A percentile compares a stretch with the other conserved stretches of the same genome.
Conservation (phyloP, 30 jellyfish, hydroid and myxozoan species). For the Aurelia sp. region DNA sequence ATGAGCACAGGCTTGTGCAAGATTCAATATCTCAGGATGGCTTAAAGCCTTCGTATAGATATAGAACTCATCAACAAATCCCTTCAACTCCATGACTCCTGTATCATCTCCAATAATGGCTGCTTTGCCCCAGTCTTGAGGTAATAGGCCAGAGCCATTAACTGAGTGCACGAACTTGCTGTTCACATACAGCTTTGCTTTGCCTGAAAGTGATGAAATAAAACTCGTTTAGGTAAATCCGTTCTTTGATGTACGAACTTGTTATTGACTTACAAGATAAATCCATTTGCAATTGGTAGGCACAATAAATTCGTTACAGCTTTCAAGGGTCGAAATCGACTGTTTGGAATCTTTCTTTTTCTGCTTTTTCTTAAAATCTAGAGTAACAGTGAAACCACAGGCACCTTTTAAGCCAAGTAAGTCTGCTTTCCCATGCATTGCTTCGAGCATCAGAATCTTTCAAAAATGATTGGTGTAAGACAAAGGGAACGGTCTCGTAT, state of each 20-base stretch:
- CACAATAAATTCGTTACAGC: too few species aligned
- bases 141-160: slow-evolving; percentile 81
- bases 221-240: not conserved
- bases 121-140: slow-evolving; percentile 95
- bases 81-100: slow-evolving; percentile 83
- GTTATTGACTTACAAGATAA: too few species aligned
- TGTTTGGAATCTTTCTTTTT: too few species aligned
- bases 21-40: slow-evolving; percentile 72
- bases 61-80: slow-evolving; percentile 90
- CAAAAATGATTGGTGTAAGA: too few species aligned
- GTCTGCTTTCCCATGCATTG: too few species aligned
- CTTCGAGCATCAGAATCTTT: too few species aligned
- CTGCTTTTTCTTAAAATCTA: too few species aligned
- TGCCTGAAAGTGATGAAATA: slow-evolving; percentile 44
- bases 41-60: slow-evolving; percentile 84
- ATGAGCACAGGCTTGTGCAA: slow-evolving; percentile 95
- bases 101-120: slow-evolving; percentile 91
- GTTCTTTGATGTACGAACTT: not conserved
- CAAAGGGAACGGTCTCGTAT: too few species aligned
- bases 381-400: too few species aligned
- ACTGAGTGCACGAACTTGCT: slow-evolving; percentile 68
- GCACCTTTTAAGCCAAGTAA: too few species aligned
- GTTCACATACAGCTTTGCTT: slow-evolving; percentile 89
- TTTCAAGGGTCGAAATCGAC: too few species aligned
- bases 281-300: too few species aligned